These are phyloP conservation scores for Sciurus vulgaris DNA, from an alignment of 2,797 vertebrate genomes.

Conservation along the genomic window DNA sequence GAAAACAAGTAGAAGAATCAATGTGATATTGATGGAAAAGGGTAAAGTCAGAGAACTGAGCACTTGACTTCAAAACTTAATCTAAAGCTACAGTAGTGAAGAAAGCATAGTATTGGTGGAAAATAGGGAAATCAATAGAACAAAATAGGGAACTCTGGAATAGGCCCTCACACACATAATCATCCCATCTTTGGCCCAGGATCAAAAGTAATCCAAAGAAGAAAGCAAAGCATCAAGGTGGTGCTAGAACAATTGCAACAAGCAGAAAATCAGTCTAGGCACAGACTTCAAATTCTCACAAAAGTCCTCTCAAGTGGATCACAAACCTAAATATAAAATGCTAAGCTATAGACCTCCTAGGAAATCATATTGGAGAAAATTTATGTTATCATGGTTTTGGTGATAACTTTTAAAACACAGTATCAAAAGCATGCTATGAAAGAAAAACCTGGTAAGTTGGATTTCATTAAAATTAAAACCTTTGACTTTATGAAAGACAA, in stretches of 20 bases:
- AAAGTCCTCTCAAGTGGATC: not conserved
- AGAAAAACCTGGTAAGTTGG: not conserved
- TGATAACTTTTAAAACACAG: not conserved
- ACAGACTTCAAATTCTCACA: not conserved
- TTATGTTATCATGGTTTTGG: not conserved
- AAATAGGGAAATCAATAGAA: not conserved
- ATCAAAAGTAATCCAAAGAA: not conserved
- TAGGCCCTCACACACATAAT: not conserved
- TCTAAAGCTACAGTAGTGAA: not conserved
- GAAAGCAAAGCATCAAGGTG: not conserved
- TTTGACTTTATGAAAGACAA: not conserved
- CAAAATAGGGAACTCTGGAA: not conserved
- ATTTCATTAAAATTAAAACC: not conserved
- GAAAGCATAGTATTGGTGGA: not conserved
- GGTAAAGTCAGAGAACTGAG: not conserved
- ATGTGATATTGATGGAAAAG: not conserved
- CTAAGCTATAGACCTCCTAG: not conserved
- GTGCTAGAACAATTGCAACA: not conserved
- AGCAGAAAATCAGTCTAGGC: not conserved
- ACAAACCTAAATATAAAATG: not conserved
- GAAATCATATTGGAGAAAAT: slow-evolving; percentile 1
- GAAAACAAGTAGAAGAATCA: not conserved
- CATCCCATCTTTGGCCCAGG: not conserved
- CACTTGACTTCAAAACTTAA: not conserved
- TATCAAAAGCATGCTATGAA: not conserved